Percentiles rank a stretch among this genome's conserved stretches.
Evolutionary conservation across 2,113 vertebrate genomes (phyloP).

Genomic region (Proterorhinus semilunaris): DNA sequence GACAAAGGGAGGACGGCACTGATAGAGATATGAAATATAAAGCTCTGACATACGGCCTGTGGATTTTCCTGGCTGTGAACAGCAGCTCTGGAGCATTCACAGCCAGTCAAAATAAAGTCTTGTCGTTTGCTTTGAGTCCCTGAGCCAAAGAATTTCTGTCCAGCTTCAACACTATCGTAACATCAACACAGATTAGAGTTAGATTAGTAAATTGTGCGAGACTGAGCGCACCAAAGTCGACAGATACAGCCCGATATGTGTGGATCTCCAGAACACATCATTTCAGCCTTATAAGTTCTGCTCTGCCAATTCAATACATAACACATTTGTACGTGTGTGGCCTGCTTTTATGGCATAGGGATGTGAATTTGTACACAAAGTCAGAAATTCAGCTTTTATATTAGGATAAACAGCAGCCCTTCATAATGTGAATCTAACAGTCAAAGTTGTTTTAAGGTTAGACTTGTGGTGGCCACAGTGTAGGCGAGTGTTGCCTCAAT

Average conservation of each 20-base stretch:
- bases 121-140: conserved; percentile 37
- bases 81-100: conserved; percentile 39
- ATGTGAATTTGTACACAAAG: conserved; percentile 5
- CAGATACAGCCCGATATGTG: neutral
- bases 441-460: conserved; percentile 8
- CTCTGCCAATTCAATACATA: conserved; percentile 36
- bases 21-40: conserved; percentile 23
- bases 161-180: conserved; percentile 44
- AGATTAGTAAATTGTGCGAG: conserved; percentile 44
- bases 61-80: conserved; percentile 38
- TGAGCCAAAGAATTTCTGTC: conserved; percentile 43
- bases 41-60: conserved; percentile 6
- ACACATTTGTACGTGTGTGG: conserved; percentile 22
- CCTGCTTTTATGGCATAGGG: neutral
- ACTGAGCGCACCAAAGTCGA: conserved; percentile 31
- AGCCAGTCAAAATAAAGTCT: conserved; percentile 53
- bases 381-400: neutral
- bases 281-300: conserved; percentile 27
- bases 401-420: neutral
- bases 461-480: neutral
- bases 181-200: conserved; percentile 65
- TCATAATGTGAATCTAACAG: conserved; percentile 5
- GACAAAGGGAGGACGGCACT: neutral
- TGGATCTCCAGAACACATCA: conserved; percentile 2
- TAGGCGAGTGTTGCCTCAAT: neutral